phyloP scores from a whole-genome alignment of 2,113 vertebrate species.

The Callochromis pleurospilus region DNA sequence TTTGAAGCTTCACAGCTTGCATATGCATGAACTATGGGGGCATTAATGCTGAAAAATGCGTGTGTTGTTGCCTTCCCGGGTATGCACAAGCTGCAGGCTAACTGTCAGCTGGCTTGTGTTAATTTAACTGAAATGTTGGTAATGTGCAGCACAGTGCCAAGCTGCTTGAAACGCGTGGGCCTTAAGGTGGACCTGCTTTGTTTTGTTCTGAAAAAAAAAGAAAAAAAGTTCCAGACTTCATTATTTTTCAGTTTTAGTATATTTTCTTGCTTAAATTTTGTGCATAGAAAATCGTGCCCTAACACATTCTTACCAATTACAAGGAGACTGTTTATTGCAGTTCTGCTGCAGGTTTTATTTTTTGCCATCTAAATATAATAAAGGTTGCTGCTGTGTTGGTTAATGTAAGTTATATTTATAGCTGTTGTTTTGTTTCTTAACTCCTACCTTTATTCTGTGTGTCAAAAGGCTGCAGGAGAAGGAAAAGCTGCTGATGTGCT shows the following conservation, averaged over 20 bases:
- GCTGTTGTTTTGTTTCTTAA: background rate
- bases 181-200: background rate
- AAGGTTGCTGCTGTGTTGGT: background rate
- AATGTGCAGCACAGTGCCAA: background rate
- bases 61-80: background rate
- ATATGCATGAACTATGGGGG: background rate
- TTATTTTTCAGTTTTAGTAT: background rate
- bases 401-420: background rate
- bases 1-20: background rate
- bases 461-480: background rate
- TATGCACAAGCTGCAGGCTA: background rate
- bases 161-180: background rate
- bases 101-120: background rate
- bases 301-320: background rate
- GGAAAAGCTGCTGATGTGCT: background rate
- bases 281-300: background rate
- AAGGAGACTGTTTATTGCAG: background rate
- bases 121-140: background rate
- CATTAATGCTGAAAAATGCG: background rate
- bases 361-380: background rate
- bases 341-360: background rate
- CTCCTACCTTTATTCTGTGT: background rate
- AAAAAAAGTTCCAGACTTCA: background rate
- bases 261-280: background rate
- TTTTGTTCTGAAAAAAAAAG: background rate